Evolutionary conservation across 2,113 vertebrate genomes (phyloP).

Genomic region (Ceratotherium simum): DNA sequence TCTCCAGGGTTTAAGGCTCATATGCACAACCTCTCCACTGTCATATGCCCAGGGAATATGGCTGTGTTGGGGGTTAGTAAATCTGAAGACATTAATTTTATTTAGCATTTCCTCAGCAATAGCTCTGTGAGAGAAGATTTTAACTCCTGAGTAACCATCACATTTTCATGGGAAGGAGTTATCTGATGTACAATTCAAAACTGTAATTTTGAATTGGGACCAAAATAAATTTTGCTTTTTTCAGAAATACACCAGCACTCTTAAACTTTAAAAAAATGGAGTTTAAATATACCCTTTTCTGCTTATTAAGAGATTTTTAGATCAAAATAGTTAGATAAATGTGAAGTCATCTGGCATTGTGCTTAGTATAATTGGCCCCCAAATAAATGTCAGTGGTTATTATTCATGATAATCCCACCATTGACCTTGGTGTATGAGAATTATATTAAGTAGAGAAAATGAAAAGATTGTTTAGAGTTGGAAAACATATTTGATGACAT

Average conservation of each 20-base stretch:
- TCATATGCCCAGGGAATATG: constrained; percentile 37
- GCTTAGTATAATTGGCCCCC: background rate
- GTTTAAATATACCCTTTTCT: background rate
- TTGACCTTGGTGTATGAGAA: background rate
- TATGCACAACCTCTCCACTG: constrained; percentile 59
- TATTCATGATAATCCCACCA: background rate
- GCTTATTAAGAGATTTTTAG: background rate
- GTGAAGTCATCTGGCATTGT: background rate
- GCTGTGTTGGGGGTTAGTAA: constrained; percentile 67
- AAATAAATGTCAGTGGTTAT: background rate
- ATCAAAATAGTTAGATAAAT: background rate
- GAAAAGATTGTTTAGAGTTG: background rate
- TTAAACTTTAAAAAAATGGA: background rate
- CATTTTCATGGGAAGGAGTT: background rate
- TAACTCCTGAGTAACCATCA: constrained; percentile 65
- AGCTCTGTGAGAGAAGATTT: constrained; percentile 67
- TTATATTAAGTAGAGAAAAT: background rate
- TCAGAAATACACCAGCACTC: background rate
- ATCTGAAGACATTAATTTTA: constrained; percentile 79
- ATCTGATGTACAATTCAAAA: background rate
- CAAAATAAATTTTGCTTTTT: background rate
- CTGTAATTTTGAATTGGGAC: background rate
- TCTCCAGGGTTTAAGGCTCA: constrained; percentile 72
- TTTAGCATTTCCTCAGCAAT: constrained; percentile 75
- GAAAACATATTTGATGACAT: constrained; percentile 12